phyloP scores from a whole-genome alignment of 2,113 vertebrate genomes.

The Trichechus manatus region DNA sequence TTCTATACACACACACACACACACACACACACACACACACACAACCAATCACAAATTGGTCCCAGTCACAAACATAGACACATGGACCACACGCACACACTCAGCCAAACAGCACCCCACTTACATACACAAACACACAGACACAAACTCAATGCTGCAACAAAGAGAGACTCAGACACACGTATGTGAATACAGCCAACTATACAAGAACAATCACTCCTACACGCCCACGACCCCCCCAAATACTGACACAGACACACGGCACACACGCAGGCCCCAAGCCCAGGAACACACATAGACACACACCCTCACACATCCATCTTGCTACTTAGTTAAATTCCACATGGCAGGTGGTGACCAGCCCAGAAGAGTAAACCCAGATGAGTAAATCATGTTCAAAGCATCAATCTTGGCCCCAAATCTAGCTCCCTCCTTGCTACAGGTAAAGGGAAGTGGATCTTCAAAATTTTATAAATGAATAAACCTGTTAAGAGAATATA shows the following conservation, averaged over 20 bases:
- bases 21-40: too few relatives aligned
- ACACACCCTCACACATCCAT: slow-evolving; percentile 52
- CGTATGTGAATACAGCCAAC: not conserved
- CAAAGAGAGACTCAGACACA: not conserved
- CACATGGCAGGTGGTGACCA: slow-evolving; percentile 54
- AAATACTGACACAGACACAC: not conserved
- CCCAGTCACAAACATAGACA: not conserved
- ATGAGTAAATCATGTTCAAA: slow-evolving; percentile 79
- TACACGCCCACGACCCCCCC: not conserved
- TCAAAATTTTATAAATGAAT: slow-evolving; percentile 89
- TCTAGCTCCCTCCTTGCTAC: slow-evolving; percentile 84
- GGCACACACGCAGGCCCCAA: not conserved
- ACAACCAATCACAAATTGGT: not conserved
- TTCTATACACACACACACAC: not conserved
- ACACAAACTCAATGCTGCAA: not conserved
- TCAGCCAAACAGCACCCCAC: not conserved
- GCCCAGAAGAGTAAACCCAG: slow-evolving; percentile 78
- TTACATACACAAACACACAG: not conserved
- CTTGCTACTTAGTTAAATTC: slow-evolving; percentile 46
- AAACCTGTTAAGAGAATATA: slow-evolving; percentile 88
- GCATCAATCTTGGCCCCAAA: slow-evolving; percentile 84
- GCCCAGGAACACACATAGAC: slow-evolving; percentile 27
- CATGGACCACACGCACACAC: not conserved
- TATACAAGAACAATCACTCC: not conserved
- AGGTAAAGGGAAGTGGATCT: slow-evolving; percentile 87